Evolutionary conservation across 2,797 vertebrate species (phyloP), one percentile per base, ranked within the genome.

Genomic region (Adelosebastes latens): DNA sequence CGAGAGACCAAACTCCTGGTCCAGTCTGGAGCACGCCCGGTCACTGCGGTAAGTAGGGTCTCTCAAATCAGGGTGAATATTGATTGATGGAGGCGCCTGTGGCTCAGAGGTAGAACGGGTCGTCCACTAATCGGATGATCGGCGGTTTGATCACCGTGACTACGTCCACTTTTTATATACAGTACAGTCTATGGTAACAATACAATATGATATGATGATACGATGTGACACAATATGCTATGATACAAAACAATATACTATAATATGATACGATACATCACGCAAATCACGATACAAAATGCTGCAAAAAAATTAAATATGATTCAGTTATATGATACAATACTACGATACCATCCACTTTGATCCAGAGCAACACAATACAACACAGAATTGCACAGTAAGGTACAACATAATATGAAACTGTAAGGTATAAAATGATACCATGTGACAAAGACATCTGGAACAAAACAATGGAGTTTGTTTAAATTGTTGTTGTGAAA

Each of bases 1-100:
- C 0, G 94, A 94, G 20, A 96, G 97, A 56, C 97, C 98, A 0
- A 95, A 95, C 91, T 97, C 97, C 6, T 98, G 97, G 93, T 92
- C 96, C 1, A 96, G 96, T 85, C 91, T 96, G 1, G 98, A 99
- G 52, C 95, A 96, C 3, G 94, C 86, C 58, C 96, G 97, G 11
- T 93, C 95, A 1, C 87, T 93, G 20, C 73, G 91, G 94, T 93
- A 32, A 69, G 84, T 27, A 25, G 5, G 2, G 3, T 55, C 59
- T 6, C n/a, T 66, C 34, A 16, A 10, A 22, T 7, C 32, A 62
- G 39, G 2, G 31, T 20, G 22, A 34, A 46, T 63, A 16, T 29
- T 14, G 11, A 49, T 20, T 8, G 7, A 20, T 20, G 46, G 46
- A 49, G 46, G 46, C 0, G 18, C 1, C 46, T 49, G 42, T 49